Evolutionary conservation across 2,888 invertebrate species (phyloP).

Genomic region (Drosophila demipolita): DNA sequence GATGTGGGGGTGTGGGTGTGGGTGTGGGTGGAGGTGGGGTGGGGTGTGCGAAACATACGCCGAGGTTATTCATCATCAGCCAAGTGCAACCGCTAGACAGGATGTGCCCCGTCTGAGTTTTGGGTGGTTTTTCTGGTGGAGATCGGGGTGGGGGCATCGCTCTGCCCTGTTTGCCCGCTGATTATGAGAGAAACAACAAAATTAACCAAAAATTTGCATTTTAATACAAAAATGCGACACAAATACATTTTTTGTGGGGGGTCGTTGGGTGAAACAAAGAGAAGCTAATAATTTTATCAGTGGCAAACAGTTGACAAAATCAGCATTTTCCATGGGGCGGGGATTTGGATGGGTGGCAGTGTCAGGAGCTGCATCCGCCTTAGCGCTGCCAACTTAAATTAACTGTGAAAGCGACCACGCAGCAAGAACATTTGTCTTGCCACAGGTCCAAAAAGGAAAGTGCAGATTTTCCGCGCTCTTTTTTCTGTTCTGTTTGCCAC

Average conservation of each 20-base stretch:
- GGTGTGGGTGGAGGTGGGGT: neutral
- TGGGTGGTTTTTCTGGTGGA: conserved; percentile 10
- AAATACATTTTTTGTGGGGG: conserved; percentile 22
- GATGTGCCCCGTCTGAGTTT: conserved; percentile 42
- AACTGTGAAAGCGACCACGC: conserved; percentile 83
- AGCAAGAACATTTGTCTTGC: conserved; percentile 82
- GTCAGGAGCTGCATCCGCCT: conserved; percentile 68
- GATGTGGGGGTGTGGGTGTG: neutral
- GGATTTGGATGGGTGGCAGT: conserved; percentile 3
- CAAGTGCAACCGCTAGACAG: conserved; percentile 76
- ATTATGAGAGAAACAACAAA: conserved; percentile 83
- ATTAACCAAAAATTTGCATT: conserved; percentile 83
- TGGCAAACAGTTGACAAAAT: conserved; percentile 83
- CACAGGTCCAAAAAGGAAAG: conserved; percentile 40
- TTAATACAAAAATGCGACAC: conserved; percentile 75
- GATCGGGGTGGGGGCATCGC: neutral
- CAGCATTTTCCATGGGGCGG: conserved; percentile 70
- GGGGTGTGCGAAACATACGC: conserved; percentile 50
- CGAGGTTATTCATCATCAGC: conserved; percentile 78
- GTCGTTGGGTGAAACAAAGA: conserved; percentile 49
- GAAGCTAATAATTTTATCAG: conserved; percentile 83
- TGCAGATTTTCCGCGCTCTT: conserved; percentile 52
- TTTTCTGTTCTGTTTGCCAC: conserved; percentile 11
- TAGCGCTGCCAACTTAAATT: conserved; percentile 76
- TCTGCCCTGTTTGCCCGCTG: conserved; percentile 62